phyloP scores from a whole-genome alignment of 2,888 invertebrate genomes.

The Vesta saturnalis region DNA sequence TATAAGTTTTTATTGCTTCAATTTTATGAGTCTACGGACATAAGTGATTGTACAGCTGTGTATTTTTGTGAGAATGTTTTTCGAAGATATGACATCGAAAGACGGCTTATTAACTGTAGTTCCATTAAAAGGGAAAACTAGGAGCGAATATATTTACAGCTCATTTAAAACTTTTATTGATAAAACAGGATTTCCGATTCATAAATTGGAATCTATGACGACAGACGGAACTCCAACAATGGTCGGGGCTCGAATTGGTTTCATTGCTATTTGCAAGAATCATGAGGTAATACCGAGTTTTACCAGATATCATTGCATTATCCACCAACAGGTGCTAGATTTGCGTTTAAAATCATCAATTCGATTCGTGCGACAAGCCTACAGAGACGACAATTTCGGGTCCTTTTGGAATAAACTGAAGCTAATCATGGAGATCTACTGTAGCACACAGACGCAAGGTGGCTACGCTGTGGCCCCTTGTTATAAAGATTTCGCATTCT shows the following conservation, averaged over 20 bases:
- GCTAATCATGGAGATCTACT: conserved; percentile 2
- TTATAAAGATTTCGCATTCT: background rate
- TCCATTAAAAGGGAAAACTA: conserved; percentile 2
- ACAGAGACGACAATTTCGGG: conserved; percentile 2
- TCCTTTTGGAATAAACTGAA: background rate
- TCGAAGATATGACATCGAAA: background rate
- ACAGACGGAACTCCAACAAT: conserved; percentile 5
- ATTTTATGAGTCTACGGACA: background rate
- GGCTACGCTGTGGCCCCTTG: too few species aligned
- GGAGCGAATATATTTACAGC: background rate
- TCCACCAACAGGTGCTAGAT: background rate
- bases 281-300: conserved; percentile 1
- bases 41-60: too few species aligned
- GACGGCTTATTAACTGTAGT: background rate
- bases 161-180: background rate
- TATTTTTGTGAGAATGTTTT: conserved; percentile 2
- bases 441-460: conserved; percentile 14
- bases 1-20: conserved; percentile 6
- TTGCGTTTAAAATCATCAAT: background rate
- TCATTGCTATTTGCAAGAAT: background rate
- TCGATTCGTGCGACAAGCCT: background rate
- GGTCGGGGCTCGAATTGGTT: conserved; percentile 4
- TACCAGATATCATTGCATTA: background rate
- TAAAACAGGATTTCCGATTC: background rate
- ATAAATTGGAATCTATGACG: background rate